A percentile compares a stretch with the other conserved stretches of the same genome.
These are phyloP conservation scores for Lophotis ruficrista DNA, from an alignment of 2,113 vertebrate genomes.

Conservation along the genomic window DNA sequence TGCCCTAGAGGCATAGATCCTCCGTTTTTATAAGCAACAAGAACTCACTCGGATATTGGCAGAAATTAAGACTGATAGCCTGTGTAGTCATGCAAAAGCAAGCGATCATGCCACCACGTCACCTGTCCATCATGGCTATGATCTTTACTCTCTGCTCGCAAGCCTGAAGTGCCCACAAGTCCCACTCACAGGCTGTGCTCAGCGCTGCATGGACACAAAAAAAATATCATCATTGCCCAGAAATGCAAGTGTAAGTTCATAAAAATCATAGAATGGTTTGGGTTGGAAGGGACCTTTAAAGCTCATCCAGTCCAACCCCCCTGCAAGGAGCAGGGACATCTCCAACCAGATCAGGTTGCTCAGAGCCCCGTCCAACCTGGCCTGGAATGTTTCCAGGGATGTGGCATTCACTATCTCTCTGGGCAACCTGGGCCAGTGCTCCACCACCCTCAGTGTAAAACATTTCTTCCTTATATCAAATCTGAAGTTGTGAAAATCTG, in stretches of 20 bases:
- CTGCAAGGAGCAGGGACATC: neutral
- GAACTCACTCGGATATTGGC: neutral
- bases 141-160: neutral
- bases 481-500: neutral
- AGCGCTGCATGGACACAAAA: neutral
- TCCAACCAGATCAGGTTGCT: neutral
- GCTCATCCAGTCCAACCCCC: neutral
- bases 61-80: neutral
- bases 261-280: neutral
- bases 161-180: rapidly evolving
- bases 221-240: neutral
- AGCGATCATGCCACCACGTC: neutral
- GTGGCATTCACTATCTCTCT: neutral
- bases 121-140: rapidly evolving
- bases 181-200: neutral
- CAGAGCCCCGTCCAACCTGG: neutral
- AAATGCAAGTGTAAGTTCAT: neutral
- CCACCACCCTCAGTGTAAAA: rapidly evolving
- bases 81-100: neutral
- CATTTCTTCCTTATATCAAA: neutral
- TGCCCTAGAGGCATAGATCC: neutral
- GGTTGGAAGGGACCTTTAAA: neutral
- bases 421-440: neutral
- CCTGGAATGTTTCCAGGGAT: neutral
- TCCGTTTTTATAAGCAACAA: neutral